Percentiles rank a stretch among this genome's conserved stretches.
Conservation (phyloP, 2,888 invertebrate species). For the Idaea aversata region DNA sequence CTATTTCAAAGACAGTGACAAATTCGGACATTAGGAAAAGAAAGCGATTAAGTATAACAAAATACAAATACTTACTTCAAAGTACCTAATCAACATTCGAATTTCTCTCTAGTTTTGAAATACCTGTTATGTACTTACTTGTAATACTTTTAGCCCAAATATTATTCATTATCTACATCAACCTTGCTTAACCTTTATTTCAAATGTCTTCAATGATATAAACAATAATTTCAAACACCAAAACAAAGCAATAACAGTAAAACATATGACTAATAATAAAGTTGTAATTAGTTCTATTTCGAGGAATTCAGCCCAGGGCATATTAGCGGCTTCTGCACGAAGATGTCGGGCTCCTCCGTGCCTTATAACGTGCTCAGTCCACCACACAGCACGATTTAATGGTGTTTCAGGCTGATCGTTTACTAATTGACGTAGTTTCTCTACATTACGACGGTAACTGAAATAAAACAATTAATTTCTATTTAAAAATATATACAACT, state of each 20-base stretch:
- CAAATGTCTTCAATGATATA: neutral
- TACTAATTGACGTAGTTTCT: slow-evolving; percentile 15
- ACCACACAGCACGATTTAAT: slow-evolving; percentile 23
- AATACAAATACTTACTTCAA: too few species aligned
- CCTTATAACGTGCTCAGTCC: slow-evolving; percentile 16
- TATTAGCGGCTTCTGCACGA: slow-evolving; percentile 24
- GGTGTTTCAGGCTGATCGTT: slow-evolving; percentile 21
- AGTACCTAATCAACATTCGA: too few species aligned
- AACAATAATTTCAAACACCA: neutral
- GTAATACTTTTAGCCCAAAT: too few species aligned
- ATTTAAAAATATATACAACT: too few species aligned
- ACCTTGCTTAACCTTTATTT: neutral
- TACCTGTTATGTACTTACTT: too few species aligned
- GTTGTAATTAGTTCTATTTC: slow-evolving; percentile 15
- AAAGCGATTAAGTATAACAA: too few species aligned
- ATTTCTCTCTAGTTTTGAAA: too few species aligned
- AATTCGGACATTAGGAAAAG: too few species aligned
- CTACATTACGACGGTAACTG: slow-evolving; percentile 23
- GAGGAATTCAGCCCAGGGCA: slow-evolving; percentile 21
- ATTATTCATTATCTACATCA: neutral
- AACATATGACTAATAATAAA: neutral
- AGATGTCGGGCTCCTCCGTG: slow-evolving; percentile 31
- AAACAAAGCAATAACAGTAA: neutral
- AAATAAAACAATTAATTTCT: neutral
- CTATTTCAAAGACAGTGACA: too few species aligned